A percentile compares a stretch with the other conserved stretches of the same genome.
Evolutionary conservation across 2,113 vertebrate genomes (phyloP).

Genomic region (Micronycteris hirsuta): DNA sequence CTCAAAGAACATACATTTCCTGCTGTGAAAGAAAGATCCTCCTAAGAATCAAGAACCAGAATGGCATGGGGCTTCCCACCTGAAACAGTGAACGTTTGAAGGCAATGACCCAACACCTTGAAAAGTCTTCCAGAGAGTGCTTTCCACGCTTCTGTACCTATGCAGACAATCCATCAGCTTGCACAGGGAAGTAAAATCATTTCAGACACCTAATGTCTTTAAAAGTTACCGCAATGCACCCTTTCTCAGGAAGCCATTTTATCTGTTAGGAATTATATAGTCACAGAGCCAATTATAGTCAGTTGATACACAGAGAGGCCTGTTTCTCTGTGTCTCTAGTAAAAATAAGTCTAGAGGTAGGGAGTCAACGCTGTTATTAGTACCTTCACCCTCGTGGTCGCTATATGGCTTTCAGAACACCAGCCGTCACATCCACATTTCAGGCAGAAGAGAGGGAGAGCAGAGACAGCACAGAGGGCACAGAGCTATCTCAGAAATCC

Average conservation of each 20-base stretch:
- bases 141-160: neutral
- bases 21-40: neutral
- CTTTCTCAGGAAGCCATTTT: neutral
- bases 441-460: neutral
- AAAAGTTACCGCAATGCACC: neutral
- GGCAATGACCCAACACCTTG: neutral
- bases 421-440: neutral
- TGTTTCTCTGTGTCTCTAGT: neutral
- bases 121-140: neutral
- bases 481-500: neutral
- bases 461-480: neutral
- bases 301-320: neutral
- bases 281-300: neutral
- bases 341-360: neutral
- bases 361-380: neutral
- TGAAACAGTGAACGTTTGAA: neutral
- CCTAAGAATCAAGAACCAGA: neutral
- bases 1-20: neutral
- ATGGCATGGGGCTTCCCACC: neutral
- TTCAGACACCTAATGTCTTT: neutral
- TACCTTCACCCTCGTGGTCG: neutral
- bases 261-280: neutral
- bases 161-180: neutral
- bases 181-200: neutral
- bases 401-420: neutral